A percentile compares a stretch with the other conserved stretches of the same genome.
Conservation (phyloP, 2,888 invertebrate species). For the Agelastica alni region DNA sequence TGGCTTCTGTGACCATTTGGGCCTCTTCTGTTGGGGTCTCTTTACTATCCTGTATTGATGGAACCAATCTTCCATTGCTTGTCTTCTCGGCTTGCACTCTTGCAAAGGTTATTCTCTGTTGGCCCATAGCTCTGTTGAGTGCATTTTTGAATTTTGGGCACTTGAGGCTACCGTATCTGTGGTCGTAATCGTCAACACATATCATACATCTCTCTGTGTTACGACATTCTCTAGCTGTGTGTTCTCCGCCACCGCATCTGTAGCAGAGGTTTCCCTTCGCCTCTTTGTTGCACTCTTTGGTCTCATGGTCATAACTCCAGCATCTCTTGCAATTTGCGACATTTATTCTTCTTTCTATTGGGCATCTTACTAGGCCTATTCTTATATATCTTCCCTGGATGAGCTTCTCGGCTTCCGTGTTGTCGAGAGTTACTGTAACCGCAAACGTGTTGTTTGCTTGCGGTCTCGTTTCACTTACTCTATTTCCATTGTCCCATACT, state of each 20-base stretch:
- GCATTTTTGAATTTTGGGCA: conserved; percentile 4
- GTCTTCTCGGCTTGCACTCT: too few species aligned
- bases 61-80: too few species aligned
- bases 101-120: too few species aligned
- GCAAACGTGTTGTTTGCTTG: background rate
- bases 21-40: too few species aligned
- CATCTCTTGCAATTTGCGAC: conserved; percentile 4
- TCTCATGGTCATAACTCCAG: background rate
- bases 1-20: too few species aligned
- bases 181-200: conserved; percentile 8
- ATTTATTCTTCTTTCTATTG: background rate
- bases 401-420: background rate
- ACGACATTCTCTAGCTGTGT: conserved; percentile 11
- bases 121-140: background rate
- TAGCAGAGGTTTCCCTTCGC: conserved; percentile 4
- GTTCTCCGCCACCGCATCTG: conserved; percentile 10
- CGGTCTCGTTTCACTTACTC: background rate
- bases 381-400: background rate
- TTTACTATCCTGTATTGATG: too few species aligned
- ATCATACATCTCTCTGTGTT: too few species aligned
- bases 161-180: conserved; percentile 8
- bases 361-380: conserved; percentile 2
- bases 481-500: background rate
- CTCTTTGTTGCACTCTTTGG: background rate
- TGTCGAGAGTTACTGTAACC: background rate